These are phyloP conservation scores for Tiliacea citrago DNA, from an alignment of 2,888 invertebrate genomes.

Conservation along the genomic window DNA sequence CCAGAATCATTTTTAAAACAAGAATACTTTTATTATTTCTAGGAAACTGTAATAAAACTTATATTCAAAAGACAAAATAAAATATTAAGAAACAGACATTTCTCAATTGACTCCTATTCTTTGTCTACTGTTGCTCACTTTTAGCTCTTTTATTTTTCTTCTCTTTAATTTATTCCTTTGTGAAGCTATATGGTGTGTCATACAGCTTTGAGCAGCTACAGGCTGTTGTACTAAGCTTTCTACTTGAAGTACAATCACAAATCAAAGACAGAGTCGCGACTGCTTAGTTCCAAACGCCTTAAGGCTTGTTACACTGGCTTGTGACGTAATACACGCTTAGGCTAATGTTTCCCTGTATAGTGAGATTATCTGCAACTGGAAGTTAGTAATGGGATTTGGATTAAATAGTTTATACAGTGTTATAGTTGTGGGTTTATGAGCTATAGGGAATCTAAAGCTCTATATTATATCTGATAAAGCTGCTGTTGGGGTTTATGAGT, in stretches of 20 bases:
- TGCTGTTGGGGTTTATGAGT: background rate
- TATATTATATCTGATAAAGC: background rate
- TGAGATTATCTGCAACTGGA: slow-evolving; percentile 24
- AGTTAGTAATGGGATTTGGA: slow-evolving; percentile 20
- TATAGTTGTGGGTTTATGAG: background rate
- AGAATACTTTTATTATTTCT: background rate
- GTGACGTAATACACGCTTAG: slow-evolving; percentile 30
- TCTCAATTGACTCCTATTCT: slow-evolving; percentile 10
- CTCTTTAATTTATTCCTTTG: slow-evolving; percentile 28
- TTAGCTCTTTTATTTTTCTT: slow-evolving; percentile 27
- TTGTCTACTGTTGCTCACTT: slow-evolving; percentile 13
- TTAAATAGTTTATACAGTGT: slow-evolving; percentile 2
- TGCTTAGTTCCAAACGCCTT: slow-evolving; percentile 26
- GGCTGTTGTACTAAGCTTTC: slow-evolving; percentile 33
- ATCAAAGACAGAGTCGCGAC: slow-evolving; percentile 36
- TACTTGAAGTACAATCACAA: slow-evolving; percentile 46
- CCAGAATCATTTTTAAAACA: background rate
- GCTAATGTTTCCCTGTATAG: slow-evolving; percentile 4
- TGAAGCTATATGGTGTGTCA: slow-evolving; percentile 7
- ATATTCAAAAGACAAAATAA: slow-evolving; percentile 1
- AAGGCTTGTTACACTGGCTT: slow-evolving; percentile 14
- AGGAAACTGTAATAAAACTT: background rate
- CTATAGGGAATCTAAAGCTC: no score
- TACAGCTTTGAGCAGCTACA: slow-evolving; percentile 16
- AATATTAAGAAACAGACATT: slow-evolving; percentile 8